Evolutionary conservation across 2,888 invertebrate genomes (phyloP).

Genomic region (Anarsia innoxiella): DNA sequence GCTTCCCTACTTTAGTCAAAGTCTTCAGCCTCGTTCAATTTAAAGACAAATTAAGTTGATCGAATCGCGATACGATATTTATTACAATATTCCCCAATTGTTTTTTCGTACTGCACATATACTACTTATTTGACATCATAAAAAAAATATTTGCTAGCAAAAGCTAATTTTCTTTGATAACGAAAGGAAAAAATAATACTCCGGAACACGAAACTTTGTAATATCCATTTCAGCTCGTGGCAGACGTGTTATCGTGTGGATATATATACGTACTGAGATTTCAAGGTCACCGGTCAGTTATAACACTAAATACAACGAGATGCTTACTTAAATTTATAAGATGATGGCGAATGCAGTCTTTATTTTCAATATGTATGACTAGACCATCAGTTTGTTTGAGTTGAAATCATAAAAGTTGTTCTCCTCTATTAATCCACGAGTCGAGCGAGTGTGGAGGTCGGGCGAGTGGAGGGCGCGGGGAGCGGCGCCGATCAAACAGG

Average conservation of each 20-base stretch:
- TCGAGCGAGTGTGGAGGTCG: constrained; percentile 30
- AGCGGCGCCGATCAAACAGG: constrained; percentile 71
- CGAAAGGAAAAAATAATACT: constrained; percentile 7
- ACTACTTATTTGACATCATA: constrained; percentile 5
- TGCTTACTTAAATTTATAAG: no score
- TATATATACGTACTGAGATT: no score
- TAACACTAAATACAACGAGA: no score
- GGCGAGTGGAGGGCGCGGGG: constrained; percentile 29
- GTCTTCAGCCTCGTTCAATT: constrained; percentile 40
- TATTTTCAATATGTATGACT: constrained; percentile 1
- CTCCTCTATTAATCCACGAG: constrained; percentile 66
- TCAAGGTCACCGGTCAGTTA: no score
- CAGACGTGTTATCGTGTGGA: no score
- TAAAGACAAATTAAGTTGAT: no score
- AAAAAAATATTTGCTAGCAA: background rate
- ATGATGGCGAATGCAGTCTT: no score
- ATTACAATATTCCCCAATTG: no score
- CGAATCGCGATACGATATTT: no score
- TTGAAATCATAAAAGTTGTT: constrained; percentile 75
- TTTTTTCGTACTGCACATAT: constrained; percentile 7
- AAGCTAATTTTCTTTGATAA: constrained; percentile 7
- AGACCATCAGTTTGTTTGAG: constrained; percentile 48
- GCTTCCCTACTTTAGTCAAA: constrained; percentile 30
- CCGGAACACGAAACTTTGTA: no score
- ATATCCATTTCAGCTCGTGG: no score